Base-by-base conservation (phyloP, 2,113 vertebrate genomes). In the Zosterops japonicus region DNA sequence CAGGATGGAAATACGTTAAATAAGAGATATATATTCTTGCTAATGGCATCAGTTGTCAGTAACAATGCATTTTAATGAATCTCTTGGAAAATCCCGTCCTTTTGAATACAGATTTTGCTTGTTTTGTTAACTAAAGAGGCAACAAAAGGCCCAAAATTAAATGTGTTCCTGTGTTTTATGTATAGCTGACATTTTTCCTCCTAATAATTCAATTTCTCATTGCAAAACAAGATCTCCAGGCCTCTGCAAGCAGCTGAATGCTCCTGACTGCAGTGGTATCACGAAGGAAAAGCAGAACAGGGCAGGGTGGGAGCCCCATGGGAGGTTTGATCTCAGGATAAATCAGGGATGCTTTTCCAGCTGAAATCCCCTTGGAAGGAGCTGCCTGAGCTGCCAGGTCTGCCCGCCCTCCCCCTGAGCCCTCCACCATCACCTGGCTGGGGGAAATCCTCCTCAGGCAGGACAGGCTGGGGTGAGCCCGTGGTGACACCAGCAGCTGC, bases 241-340 rank as follows among this genome's bases (percentile, higher is more conserved):
- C 64, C 56, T 56, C 39, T 89, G 42, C 33, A 36, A 18, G 8
- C 2, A 35, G 31, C 42, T 35, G 53, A 74, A 31, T 8, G 12
- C 33, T 65, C 25, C 49, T n/a, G 35, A 39, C 56, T n/a, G 18
- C 4, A 41, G 29, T 1, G 19, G 12, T 5, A 10, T 0, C 56
- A 21, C 0, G 0, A 55, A 60, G 50, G n/a, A 71, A 42, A 14
- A 17, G 15, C 5, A 56, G 33, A 15, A 2, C 52, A 33, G 50
- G 0, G 3, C 24, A 12, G 70, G 46, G 14, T 1, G 7, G 56
- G 23, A 28, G 39, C 60, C 31, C 68, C 11, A 1, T 0, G 21
- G 27, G 42, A 35, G 28, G 1, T 71, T 42, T 84, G 22, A 50
- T 16, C 29, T 22, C 7, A 29, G 67, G n/a, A 55, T 1, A 42